Conservation (phyloP, 2,888 invertebrate genomes). For the Spilarctia lutea region DNA sequence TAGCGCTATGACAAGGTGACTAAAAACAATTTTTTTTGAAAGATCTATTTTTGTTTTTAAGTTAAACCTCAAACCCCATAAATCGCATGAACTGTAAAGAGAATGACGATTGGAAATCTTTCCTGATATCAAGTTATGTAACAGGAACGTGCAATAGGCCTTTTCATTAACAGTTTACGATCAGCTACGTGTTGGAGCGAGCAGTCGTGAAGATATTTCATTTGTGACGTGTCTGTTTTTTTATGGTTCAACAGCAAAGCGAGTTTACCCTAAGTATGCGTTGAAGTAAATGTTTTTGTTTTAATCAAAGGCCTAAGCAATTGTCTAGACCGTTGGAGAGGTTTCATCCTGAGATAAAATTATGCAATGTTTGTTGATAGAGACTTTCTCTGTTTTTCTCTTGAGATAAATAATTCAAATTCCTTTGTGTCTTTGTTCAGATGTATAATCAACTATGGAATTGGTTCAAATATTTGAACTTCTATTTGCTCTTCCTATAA, state of each 20-base stretch:
- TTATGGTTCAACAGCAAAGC: slow-evolving; percentile 17
- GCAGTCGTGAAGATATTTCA: slow-evolving; percentile 43
- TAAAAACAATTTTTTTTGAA: background rate
- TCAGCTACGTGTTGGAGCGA: slow-evolving; percentile 55
- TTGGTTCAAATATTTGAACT: background rate
- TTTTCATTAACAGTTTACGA: slow-evolving; percentile 64
- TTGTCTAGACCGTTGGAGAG: slow-evolving; percentile 1
- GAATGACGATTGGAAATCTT: slow-evolving; percentile 57
- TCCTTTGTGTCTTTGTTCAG: slow-evolving; percentile 1
- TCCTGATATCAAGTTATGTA: slow-evolving; percentile 53
- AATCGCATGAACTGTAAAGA: slow-evolving; percentile 18
- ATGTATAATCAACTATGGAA: background rate
- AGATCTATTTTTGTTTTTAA: background rate
- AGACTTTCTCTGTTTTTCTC: background rate
- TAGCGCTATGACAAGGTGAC: background rate
- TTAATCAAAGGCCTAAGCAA: slow-evolving; percentile 19
- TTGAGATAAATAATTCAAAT: slow-evolving; percentile 1
- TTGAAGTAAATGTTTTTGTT: slow-evolving; percentile 10
- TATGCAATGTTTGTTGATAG: slow-evolving; percentile 6
- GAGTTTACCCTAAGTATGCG: slow-evolving; percentile 13
- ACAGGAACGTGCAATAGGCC: slow-evolving; percentile 57
- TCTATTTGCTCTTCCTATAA: too few relatives aligned
- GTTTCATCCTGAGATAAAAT: slow-evolving; percentile 1
- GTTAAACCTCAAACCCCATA: background rate
- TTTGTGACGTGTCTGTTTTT: slow-evolving; percentile 26